Evolutionary conservation across 2,888 invertebrate species (phyloP), one percentile per base, ranked within the genome.

Genomic region (Agonopterix arenella): DNA sequence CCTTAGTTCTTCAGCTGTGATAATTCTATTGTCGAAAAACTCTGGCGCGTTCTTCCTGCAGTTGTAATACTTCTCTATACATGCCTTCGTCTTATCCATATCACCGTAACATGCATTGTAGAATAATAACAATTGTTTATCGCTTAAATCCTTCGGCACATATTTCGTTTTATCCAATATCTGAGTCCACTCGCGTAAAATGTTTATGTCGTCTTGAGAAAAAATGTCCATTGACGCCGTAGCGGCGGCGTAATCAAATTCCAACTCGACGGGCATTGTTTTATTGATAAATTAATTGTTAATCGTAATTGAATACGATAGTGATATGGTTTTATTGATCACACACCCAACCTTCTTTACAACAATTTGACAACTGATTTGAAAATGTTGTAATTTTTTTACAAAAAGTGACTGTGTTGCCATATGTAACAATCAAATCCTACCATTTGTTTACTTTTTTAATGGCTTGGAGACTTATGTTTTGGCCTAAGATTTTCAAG

Each of bases 61-160:
- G 37, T 82, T 82, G 66, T 92, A 93, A 76, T 92, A 93, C 52
- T 88, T 88, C 58, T 90, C 85, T 60, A 94, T 92, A 60, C 93
- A 93, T n/a, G 70, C 77, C 66, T 91, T 91, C 0, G 91, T 91
- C 48, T 86, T 89, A 10, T 91, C 91, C 59, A 91, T 63, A 42
- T 92, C 83, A 50, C 90, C 91, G 53, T 91, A 90, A 71, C 93
- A 93, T 46, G 93, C 93, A 63, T 93, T 89, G 58, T 92, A 90
- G 66, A 94, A 94, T 44, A 93, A 72, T 36, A 92, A 88, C 49
- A 93, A 79, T 70, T 93, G 93, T 73, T 93, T 92, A 58, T 92
- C 90, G 37, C 90, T 62, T 54, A 89, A 62, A 70, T 90, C 89
- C 62, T 84, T 84, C 13, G 91, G 90, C 55, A 90, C 81, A 65